Conservation (phyloP, 2,888 invertebrate species). For the Polylopha cassiicola region DNA sequence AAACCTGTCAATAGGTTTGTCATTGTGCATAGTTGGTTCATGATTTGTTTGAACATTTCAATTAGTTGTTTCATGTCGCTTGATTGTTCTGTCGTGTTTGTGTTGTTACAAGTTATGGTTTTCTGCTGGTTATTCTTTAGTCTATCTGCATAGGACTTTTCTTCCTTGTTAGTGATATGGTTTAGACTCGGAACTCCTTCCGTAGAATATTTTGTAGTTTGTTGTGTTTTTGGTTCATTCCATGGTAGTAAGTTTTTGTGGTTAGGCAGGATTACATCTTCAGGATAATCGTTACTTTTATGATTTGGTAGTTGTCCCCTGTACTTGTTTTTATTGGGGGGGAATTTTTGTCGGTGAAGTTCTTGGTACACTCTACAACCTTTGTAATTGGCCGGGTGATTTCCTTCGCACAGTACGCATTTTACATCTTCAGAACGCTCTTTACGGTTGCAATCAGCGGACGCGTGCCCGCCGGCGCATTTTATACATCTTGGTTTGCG, state of each 20-base stretch:
- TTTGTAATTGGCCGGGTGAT: slow-evolving; percentile 17
- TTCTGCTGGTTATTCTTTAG: not conserved
- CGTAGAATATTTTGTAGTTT: no score
- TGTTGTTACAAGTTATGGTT: not conserved
- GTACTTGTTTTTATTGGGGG: not conserved
- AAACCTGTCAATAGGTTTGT: not conserved
- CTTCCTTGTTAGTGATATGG: no score
- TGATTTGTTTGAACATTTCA: not conserved
- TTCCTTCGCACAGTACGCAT: slow-evolving; percentile 12
- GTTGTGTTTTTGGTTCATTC: not conserved
- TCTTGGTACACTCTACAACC: slow-evolving; percentile 12
- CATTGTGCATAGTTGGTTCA: not conserved
- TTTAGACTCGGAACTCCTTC: no score
- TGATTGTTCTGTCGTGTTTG: not conserved
- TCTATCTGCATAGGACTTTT: no score
- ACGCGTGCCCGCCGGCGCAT: slow-evolving; percentile 6
- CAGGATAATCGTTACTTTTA: no score
- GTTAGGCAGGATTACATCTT: not conserved
- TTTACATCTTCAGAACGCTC: slow-evolving; percentile 8
- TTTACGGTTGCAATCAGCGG: slow-evolving; percentile 9
- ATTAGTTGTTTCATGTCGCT: not conserved
- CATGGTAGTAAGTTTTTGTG: not conserved
- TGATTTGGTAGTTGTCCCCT: no score
- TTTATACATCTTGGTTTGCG: slow-evolving; percentile 9
- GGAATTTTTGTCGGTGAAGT: no score